Evolutionary conservation across 2,888 invertebrate species (phyloP).

Genomic region (Synergus umbraculus): DNA sequence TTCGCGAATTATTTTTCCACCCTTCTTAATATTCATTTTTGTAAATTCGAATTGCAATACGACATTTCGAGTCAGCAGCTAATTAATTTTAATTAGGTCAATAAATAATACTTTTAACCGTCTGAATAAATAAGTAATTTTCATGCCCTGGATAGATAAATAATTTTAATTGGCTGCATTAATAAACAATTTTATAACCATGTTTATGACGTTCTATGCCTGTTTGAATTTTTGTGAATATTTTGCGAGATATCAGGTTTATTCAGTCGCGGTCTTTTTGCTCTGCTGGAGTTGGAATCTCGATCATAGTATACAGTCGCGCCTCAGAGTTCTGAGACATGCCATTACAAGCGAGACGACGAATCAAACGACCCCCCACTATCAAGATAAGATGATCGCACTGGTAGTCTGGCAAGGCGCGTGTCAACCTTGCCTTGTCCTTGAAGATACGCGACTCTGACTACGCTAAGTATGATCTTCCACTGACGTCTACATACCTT

Average conservation of each 20-base stretch:
- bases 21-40: no score
- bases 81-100: no score
- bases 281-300: conserved; percentile 39
- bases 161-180: neutral
- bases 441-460: conserved; percentile 76
- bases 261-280: conserved; percentile 18
- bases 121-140: neutral
- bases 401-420: conserved; percentile 65
- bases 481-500: neutral
- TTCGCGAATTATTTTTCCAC: no score
- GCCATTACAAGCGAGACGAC: neutral
- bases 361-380: conserved; percentile 55
- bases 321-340: neutral
- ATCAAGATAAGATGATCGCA: conserved; percentile 48
- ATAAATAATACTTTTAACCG: no score
- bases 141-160: neutral
- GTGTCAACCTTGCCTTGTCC: conserved; percentile 77
- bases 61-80: no score
- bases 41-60: no score
- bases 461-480: conserved; percentile 61
- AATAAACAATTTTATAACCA: neutral
- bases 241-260: no score
- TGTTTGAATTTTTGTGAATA: no score
- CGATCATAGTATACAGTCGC: conserved; percentile 11
- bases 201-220: no score